Percentiles rank a stretch among this genome's conserved stretches.
phyloP scores from a whole-genome alignment of 2,888 invertebrate genomes.

The Copidosoma aretas region DNA sequence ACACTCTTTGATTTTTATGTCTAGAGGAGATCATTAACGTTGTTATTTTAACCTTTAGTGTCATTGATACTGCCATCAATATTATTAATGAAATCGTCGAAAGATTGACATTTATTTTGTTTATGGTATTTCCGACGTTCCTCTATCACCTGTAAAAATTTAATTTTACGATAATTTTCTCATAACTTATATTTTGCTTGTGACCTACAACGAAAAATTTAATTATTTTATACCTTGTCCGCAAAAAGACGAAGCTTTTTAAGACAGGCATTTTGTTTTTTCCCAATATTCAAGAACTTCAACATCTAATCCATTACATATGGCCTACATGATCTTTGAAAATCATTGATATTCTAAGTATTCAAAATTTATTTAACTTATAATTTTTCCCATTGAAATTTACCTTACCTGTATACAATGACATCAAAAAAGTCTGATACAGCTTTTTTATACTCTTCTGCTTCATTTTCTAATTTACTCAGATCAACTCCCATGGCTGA shows the following conservation, averaged over 20 bases:
- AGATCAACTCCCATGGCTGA: background rate
- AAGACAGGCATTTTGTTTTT: background rate
- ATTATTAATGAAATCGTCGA: too few species aligned
- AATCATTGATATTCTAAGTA: background rate
- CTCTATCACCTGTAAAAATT: too few species aligned
- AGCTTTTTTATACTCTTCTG: background rate
- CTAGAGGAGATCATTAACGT: too few species aligned
- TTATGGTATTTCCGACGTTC: too few species aligned
- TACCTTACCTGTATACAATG: background rate
- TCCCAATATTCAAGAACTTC: background rate
- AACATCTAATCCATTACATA: constrained; percentile 1
- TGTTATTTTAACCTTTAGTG: too few species aligned
- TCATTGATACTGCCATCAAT: too few species aligned
- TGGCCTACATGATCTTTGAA: background rate
- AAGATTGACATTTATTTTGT: too few species aligned
- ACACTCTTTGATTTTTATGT: too few species aligned
- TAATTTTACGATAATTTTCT: too few species aligned
- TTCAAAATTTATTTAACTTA: background rate
- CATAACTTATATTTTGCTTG: too few species aligned
- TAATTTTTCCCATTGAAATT: background rate
- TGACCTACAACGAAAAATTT: too few species aligned
- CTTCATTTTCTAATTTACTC: background rate
- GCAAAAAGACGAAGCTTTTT: background rate
- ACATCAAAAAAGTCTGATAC: background rate
- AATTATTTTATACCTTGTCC: background rate